Conservation (phyloP, 2,113 vertebrate genomes). For the Aspiorhynchus laticeps region DNA sequence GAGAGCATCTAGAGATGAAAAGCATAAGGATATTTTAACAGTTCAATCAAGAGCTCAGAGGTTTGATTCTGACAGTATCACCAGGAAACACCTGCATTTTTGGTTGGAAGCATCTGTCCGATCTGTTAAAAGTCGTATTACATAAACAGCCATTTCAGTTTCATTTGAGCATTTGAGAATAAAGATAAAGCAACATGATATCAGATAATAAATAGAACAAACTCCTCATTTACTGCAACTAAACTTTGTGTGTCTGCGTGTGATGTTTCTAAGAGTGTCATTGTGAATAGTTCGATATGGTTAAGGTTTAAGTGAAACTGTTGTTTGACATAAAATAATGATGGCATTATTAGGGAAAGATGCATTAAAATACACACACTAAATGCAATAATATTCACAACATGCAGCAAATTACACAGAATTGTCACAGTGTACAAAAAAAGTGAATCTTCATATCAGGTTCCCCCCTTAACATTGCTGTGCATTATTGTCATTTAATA, state of each 20-base stretch:
- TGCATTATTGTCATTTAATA: neutral
- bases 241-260: neutral
- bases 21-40: neutral
- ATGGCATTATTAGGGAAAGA: neutral
- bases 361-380: neutral
- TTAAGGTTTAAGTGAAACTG: neutral
- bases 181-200: neutral
- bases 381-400: neutral
- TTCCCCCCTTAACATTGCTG: neutral
- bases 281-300: neutral
- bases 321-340: neutral
- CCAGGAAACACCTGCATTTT: constrained; percentile 32
- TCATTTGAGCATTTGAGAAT: neutral
- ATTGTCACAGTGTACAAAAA: neutral
- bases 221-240: neutral
- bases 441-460: neutral
- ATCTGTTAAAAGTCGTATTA: neutral
- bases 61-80: neutral
- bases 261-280: neutral
- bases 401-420: neutral
- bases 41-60: neutral
- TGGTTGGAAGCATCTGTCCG: neutral
- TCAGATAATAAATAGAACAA: neutral
- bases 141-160: neutral
- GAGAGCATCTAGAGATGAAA: neutral